Evolutionary conservation across 2,797 vertebrate genomes (phyloP).

Genomic region (Pagetopsis macropterus): DNA sequence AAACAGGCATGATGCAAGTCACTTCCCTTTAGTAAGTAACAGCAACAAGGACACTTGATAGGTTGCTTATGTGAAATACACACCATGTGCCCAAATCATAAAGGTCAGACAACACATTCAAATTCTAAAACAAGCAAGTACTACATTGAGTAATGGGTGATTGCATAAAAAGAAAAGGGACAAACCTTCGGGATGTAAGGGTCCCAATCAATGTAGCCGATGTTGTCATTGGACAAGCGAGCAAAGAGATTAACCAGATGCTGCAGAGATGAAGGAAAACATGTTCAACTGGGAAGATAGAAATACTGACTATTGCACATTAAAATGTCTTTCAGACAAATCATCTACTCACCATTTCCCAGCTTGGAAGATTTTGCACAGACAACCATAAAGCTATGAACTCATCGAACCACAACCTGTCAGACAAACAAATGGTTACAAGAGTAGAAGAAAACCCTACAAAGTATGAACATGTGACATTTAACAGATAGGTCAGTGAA

Average conservation of each 20-base stretch:
- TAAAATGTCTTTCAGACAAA: not conserved
- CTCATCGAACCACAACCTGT: conserved; percentile 97
- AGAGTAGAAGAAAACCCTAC: not conserved
- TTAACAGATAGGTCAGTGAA: not conserved
- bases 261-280: conserved; percentile 73
- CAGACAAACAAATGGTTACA: conserved; percentile 41
- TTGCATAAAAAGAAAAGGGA: not conserved
- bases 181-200: conserved; percentile 95
- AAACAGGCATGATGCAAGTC: conserved; percentile 46
- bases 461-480: not conserved
- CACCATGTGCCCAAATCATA: conserved; percentile 30
- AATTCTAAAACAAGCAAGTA: conserved; percentile 45
- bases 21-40: conserved; percentile 20
- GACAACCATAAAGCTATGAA: conserved; percentile 94
- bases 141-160: not conserved
- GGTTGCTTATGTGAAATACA: conserved; percentile 64
- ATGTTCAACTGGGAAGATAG: conserved; percentile 20
- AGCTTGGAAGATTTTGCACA: conserved; percentile 96
- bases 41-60: conserved; percentile 70
- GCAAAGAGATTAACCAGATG: conserved; percentile 96
- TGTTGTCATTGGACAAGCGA: conserved; percentile 95
- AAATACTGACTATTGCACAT: not conserved
- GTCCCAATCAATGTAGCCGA: conserved; percentile 99
- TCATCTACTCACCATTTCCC: conserved; percentile 92
- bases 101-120: conserved; percentile 19